These are phyloP conservation scores for Rhinichthys klamathensis DNA, from an alignment of 2,113 vertebrate genomes.

Conservation along the genomic window DNA sequence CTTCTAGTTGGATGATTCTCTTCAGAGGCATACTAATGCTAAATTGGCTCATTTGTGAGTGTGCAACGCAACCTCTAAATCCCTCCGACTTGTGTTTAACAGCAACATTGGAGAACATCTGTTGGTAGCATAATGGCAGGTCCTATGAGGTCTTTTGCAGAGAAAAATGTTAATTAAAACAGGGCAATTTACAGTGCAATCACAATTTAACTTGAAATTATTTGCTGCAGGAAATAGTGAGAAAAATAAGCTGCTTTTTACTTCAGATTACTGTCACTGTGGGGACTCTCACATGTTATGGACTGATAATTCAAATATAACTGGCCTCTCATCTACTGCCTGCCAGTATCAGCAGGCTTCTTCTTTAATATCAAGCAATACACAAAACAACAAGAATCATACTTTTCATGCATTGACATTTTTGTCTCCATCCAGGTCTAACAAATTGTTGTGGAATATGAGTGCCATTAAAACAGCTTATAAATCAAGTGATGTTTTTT, in stretches of 20 bases:
- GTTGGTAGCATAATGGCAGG: conserved; percentile 39
- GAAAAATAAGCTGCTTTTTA: conserved; percentile 26
- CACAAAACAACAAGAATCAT: neutral
- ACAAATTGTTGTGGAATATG: neutral
- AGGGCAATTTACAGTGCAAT: conserved; percentile 33
- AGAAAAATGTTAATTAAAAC: conserved; percentile 42
- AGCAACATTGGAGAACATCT: conserved; percentile 47
- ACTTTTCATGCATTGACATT: neutral
- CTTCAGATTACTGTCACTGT: conserved; percentile 17
- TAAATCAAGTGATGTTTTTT: too few relatives aligned
- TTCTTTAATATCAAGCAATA: neutral
- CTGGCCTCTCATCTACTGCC: conserved; percentile 21
- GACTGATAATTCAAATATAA: conserved; percentile 15
- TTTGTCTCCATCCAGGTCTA: neutral
- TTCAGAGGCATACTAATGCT: conserved; percentile 18
- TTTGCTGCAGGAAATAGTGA: neutral
- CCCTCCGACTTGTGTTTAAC: conserved; percentile 27
- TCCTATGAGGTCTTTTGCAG: conserved; percentile 31
- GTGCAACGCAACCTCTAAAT: conserved; percentile 11
- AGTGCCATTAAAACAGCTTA: too few relatives aligned
- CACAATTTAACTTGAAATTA: conserved; percentile 22
- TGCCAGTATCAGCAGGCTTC: neutral
- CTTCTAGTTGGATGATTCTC: neutral
- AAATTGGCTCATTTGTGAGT: conserved; percentile 25
- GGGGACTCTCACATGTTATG: conserved; percentile 24